phyloP scores from a whole-genome alignment of 2,888 invertebrate genomes.

The Metopia argyrocephala region DNA sequence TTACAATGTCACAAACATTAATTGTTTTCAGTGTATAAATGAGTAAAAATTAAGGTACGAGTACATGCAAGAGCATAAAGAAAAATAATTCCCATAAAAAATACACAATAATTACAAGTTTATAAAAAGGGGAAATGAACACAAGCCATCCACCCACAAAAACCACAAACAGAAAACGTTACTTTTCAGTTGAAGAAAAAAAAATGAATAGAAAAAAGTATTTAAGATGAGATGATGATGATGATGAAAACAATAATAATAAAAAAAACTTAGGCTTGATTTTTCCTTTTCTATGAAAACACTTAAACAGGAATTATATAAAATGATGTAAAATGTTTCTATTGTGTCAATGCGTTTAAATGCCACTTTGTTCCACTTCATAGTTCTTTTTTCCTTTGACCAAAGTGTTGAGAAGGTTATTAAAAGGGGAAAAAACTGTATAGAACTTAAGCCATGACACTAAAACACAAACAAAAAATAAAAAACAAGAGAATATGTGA shows the following conservation, averaged over 20 bases:
- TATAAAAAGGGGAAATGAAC: background rate
- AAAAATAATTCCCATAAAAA: background rate
- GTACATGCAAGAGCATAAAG: background rate
- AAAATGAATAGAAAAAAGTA: background rate
- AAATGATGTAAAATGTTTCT: background rate
- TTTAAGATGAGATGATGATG: background rate
- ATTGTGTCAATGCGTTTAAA: conserved; percentile 22
- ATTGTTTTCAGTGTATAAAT: background rate
- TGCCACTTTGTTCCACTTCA: background rate
- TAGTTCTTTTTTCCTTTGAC: background rate
- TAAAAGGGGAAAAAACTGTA: background rate
- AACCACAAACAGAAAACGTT: background rate
- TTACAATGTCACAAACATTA: background rate
- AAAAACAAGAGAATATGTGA: background rate
- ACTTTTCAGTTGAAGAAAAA: background rate
- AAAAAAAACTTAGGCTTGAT: background rate
- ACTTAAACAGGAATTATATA: conserved; percentile 22
- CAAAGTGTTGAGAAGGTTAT: background rate
- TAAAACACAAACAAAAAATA: no score
- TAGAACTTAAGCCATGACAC: background rate
- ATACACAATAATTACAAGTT: conserved; percentile 15
- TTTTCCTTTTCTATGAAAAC: conserved; percentile 26
- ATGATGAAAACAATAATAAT: background rate
- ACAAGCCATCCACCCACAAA: background rate
- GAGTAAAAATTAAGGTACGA: background rate